Percentiles rank a stretch among this genome's conserved stretches.
phyloP scores from a whole-genome alignment of 2,113 vertebrate genomes.

The Potamarius usumacintae region DNA sequence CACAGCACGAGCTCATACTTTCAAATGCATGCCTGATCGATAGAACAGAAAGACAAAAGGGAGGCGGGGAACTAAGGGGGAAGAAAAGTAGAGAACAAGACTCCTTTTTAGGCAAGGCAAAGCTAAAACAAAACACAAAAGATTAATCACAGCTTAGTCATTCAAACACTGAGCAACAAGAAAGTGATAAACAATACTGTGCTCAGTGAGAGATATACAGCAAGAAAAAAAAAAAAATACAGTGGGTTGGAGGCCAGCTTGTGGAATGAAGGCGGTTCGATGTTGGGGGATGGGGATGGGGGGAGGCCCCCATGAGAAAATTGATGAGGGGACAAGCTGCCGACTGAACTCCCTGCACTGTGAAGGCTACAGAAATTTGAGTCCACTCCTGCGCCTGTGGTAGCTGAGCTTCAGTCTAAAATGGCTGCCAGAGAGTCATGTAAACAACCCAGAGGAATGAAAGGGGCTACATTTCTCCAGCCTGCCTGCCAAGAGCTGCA shows the following conservation, averaged over 20 bases:
- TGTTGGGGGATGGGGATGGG: background rate
- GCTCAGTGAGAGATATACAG: slow-evolving; percentile 26
- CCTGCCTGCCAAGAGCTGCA: slow-evolving; percentile 51
- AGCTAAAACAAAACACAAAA: slow-evolving; percentile 15
- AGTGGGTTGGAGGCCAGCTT: slow-evolving; percentile 41
- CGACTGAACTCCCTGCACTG: slow-evolving; percentile 57
- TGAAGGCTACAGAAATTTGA: slow-evolving; percentile 56
- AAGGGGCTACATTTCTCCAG: slow-evolving; percentile 62
- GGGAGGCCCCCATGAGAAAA: slow-evolving; percentile 49
- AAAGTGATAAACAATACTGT: slow-evolving; percentile 37
- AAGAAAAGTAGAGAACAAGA: slow-evolving; percentile 12
- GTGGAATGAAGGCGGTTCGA: slow-evolving; percentile 30
- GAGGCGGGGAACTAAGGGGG: background rate
- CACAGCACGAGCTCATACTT: background rate
- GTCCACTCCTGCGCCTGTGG: slow-evolving; percentile 51
- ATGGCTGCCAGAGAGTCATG: slow-evolving; percentile 63
- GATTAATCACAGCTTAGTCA: slow-evolving; percentile 37
- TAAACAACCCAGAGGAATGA: slow-evolving; percentile 62
- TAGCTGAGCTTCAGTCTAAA: slow-evolving; percentile 58
- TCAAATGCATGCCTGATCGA: slow-evolving; percentile 22
- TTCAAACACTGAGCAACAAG: slow-evolving; percentile 29
- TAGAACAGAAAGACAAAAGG: slow-evolving; percentile 32
- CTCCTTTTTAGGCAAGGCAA: slow-evolving; percentile 31
- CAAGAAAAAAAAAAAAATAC: slow-evolving; percentile 2
- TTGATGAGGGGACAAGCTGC: slow-evolving; percentile 51